Evolutionary conservation across 2,888 invertebrate genomes (phyloP).

Genomic region (Amphiduros pacificus): DNA sequence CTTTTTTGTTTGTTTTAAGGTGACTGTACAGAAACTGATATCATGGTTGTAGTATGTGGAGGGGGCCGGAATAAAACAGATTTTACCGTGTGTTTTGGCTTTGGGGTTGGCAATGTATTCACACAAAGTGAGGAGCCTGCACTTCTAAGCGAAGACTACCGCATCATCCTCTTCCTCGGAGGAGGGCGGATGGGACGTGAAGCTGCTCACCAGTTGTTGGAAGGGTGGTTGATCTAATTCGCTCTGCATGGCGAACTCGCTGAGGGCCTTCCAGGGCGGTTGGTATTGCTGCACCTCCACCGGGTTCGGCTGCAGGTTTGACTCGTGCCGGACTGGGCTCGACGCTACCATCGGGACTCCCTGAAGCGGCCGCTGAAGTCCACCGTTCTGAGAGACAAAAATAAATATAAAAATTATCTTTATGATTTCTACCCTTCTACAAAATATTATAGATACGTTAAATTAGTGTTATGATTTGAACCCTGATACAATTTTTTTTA

Average conservation of each 20-base stretch:
- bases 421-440: too few species aligned
- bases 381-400: slow-evolving; percentile 1
- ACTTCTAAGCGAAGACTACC: slow-evolving; percentile 12
- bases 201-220: slow-evolving; percentile 85
- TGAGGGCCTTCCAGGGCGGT: slow-evolving; percentile 84
- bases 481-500: too few species aligned
- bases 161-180: slow-evolving; percentile 41
- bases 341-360: slow-evolving; percentile 98
- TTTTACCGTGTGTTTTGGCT: too few species aligned
- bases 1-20: too few species aligned
- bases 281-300: slow-evolving; percentile 92
- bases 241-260: slow-evolving; percentile 86
- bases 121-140: neutral
- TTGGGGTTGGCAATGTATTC: too few species aligned
- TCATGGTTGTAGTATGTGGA: too few species aligned
- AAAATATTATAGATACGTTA: too few species aligned
- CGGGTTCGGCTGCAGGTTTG: slow-evolving; percentile 64
- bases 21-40: too few species aligned
- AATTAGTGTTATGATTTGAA: too few species aligned
- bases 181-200: slow-evolving; percentile 3
- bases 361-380: slow-evolving; percentile 61
- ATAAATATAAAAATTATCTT: neutral
- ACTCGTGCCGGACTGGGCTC: slow-evolving; percentile 67
- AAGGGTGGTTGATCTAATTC: slow-evolving; percentile 92
- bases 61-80: too few species aligned